Evolutionary conservation across 2,113 vertebrate species (phyloP), one percentile per base, ranked within the genome.

Genomic region (Elaphurus davidianus): DNA sequence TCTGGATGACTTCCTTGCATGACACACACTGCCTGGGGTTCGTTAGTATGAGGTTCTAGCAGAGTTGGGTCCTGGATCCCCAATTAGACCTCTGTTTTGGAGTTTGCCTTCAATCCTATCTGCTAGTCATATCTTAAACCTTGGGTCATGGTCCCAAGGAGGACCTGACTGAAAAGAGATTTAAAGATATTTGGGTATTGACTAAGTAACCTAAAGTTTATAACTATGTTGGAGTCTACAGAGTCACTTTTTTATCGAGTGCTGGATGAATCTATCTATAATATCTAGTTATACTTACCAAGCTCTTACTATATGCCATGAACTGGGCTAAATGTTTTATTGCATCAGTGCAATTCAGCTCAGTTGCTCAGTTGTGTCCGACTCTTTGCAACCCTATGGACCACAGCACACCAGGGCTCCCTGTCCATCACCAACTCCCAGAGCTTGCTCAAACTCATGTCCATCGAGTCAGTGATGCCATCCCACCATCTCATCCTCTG

Each of bases 361-460:
- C 19, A 3, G n/a, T 71, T 2, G 2, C 64, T 71, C 9, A 2
- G n/a, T 36, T 1, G 0, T 71, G 64, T 71, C 9, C 1, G 0
- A 36, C 9, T 23, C n/a, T 36, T 40, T 71, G 64, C 4, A 0
- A 36, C 19, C 17, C 17, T 19, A 23, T 36, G 2, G 17, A 71
- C 17, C 1, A 1, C 17, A 71, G 64, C 64, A 36, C 33, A n/a
- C 9, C 64, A 71, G n/a, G 64, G 5, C n/a, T 36, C 64, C 19
- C 5, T 36, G n/a, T 71, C 64, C 5, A 71, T 36, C 3, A 36
- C 64, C n/a, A 23, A 23, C n/a, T 71, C n/a, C n/a, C 9, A 36
- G 64, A 71, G n/a, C 9, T 71, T 71, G 10, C n/a, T 71, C 64
- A 71, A 23, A 36, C 17, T 71, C n/a, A 21, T 21, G 64, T 71